Evolutionary conservation across 2,113 vertebrate genomes (phyloP).

Genomic region (Zonotrichia leucophrys): DNA sequence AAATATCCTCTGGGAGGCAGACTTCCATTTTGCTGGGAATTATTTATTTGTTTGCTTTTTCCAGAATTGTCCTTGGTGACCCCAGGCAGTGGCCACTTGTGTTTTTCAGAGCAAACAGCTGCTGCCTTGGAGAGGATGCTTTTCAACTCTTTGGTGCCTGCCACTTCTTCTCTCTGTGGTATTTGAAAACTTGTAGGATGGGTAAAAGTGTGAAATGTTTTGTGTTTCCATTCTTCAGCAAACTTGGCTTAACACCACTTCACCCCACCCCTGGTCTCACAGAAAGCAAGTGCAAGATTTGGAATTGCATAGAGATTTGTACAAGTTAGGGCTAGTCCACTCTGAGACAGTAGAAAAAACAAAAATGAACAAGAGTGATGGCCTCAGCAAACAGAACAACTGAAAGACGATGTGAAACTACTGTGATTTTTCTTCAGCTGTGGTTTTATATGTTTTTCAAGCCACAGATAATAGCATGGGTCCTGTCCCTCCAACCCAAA

Average conservation of each 20-base stretch:
- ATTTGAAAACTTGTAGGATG: neutral
- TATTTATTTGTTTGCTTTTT: neutral
- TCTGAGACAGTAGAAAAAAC: neutral
- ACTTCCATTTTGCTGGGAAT: neutral
- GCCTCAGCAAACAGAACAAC: neutral
- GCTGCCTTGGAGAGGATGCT: neutral
- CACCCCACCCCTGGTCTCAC: neutral
- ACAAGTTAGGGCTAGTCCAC: neutral
- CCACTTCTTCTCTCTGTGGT: neutral
- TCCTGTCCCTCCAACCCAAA: neutral
- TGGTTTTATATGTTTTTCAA: neutral
- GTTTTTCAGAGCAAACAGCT: neutral
- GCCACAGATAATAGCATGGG: neutral
- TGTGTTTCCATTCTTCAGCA: neutral
- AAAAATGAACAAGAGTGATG: neutral
- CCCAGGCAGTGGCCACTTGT: neutral
- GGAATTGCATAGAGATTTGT: neutral
- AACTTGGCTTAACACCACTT: neutral
- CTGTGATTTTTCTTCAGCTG: neutral
- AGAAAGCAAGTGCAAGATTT: neutral
- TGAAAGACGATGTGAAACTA: rapidly evolving
- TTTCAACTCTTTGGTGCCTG: neutral
- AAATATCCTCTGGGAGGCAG: neutral
- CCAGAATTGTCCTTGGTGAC: neutral
- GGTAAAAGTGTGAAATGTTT: neutral